Evolutionary conservation across 1,140 invertebrate genomes (phyloP).

Genomic region (Armadillidium nasatum): DNA sequence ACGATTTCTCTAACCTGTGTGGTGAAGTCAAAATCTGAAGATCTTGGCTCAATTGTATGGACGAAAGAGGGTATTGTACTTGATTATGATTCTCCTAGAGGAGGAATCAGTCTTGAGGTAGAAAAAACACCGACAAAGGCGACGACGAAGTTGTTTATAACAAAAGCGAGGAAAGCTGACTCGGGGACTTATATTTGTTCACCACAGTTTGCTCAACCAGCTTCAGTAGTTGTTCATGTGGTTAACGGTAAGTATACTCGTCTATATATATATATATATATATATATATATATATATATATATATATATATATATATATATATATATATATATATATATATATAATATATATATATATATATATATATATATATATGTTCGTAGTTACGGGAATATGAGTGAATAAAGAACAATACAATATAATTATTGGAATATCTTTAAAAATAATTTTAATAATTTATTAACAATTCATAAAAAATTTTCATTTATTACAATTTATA

Average conservation of each 20-base stretch:
- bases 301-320: too few relatives aligned
- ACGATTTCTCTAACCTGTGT: conserved; percentile 30
- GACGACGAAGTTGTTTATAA: conserved; percentile 80
- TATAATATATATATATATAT: too few relatives aligned
- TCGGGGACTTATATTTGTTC: conserved; percentile 59
- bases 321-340: too few relatives aligned
- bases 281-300: too few relatives aligned
- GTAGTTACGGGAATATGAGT: too few relatives aligned
- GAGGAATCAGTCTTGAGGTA: conserved; percentile 78
- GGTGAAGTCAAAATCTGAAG: conserved; percentile 29
- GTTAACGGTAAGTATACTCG: conserved; percentile 1
- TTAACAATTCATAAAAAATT: too few relatives aligned
- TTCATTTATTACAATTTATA: too few relatives aligned
- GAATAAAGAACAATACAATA: too few relatives aligned
- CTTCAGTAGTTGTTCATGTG: conserved; percentile 30
- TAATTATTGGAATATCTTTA: too few relatives aligned
- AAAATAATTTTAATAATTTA: too few relatives aligned
- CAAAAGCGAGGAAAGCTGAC: conserved; percentile 73
- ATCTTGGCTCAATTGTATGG: conserved; percentile 28
- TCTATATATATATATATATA: too few relatives aligned
- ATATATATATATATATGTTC: too few relatives aligned
- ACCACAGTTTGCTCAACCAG: conserved; percentile 25
- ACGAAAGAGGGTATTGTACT: conserved; percentile 16
- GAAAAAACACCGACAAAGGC: conserved; percentile 77
- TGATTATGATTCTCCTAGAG: conserved; percentile 47